Conservation (phyloP, 2,113 vertebrate genomes). For the Vidua chalybeata region DNA sequence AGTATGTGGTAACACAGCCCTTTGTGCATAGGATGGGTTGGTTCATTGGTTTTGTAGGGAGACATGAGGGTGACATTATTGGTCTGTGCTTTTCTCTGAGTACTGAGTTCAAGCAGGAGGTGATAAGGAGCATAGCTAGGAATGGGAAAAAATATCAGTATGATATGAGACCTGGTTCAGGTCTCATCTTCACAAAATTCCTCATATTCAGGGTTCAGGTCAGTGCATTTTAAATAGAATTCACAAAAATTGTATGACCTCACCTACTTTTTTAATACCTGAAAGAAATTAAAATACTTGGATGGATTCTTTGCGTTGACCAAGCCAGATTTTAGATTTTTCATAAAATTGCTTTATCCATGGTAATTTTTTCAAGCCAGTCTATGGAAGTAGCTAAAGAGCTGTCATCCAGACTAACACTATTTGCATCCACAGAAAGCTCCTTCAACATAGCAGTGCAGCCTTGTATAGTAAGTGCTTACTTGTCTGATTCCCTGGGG, state of each 20-base stretch:
- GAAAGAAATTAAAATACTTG: not conserved
- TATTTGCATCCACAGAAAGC: not conserved
- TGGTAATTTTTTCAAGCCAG: not conserved
- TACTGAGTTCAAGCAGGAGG: not conserved
- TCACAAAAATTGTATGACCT: not conserved
- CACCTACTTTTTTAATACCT: not conserved
- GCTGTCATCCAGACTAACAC: not conserved
- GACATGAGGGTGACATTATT: not conserved
- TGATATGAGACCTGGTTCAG: not conserved
- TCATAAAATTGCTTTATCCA: not conserved
- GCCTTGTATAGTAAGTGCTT: not conserved
- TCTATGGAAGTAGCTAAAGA: not conserved
- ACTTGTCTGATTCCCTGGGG: not conserved
- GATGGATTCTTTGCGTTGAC: not conserved
- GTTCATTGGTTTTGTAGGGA: not conserved
- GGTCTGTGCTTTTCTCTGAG: not conserved
- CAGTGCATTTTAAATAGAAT: not conserved
- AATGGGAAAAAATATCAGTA: not conserved
- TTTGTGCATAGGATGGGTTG: not conserved
- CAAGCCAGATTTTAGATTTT: not conserved
- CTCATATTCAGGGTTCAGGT: not conserved
- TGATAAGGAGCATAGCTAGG: not conserved
- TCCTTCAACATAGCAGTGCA: not conserved
- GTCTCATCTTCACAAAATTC: not conserved
- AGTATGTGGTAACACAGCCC: not conserved